Percentiles rank a stretch among this genome's conserved stretches.
Evolutionary conservation across 2,888 invertebrate genomes (phyloP).

Genomic region (Chymomyza caudatula): DNA sequence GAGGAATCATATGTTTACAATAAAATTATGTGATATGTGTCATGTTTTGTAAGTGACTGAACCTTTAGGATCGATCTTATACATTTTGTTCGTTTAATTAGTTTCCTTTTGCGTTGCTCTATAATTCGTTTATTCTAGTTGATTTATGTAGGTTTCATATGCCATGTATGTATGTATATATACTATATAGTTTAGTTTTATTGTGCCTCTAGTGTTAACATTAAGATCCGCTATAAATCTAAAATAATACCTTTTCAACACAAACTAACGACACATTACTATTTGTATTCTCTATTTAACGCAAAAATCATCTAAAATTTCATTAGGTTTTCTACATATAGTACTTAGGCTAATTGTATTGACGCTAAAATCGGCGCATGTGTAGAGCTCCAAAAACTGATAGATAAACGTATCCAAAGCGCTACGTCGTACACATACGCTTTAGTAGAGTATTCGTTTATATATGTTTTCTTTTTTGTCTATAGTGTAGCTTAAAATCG

Average conservation of each 20-base stretch:
- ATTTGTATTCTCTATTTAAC: constrained; percentile 23
- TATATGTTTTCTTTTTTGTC: constrained; percentile 20
- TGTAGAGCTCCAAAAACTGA: neutral
- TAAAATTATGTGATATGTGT: neutral
- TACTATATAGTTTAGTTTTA: constrained; percentile 11
- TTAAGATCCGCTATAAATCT: neutral
- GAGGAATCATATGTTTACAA: neutral
- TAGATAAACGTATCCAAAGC: neutral
- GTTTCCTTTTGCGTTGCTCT: constrained; percentile 10
- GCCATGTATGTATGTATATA: neutral
- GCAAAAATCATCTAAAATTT: constrained; percentile 59
- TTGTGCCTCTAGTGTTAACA: constrained; percentile 24
- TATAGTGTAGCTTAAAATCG: constrained; percentile 61
- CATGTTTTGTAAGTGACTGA: neutral
- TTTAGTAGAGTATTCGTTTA: constrained; percentile 45
- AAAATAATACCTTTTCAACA: neutral
- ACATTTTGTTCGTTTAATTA: constrained; percentile 5
- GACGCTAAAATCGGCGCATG: constrained; percentile 47
- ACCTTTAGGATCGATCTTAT: neutral
- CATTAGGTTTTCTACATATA: constrained; percentile 23
- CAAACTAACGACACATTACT: neutral
- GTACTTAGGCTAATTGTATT: constrained; percentile 6
- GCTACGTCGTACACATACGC: neutral
- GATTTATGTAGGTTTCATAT: neutral
- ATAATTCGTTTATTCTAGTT: neutral